phyloP scores from a whole-genome alignment of 2,888 invertebrate species.

The Blastobasis lacticolella region DNA sequence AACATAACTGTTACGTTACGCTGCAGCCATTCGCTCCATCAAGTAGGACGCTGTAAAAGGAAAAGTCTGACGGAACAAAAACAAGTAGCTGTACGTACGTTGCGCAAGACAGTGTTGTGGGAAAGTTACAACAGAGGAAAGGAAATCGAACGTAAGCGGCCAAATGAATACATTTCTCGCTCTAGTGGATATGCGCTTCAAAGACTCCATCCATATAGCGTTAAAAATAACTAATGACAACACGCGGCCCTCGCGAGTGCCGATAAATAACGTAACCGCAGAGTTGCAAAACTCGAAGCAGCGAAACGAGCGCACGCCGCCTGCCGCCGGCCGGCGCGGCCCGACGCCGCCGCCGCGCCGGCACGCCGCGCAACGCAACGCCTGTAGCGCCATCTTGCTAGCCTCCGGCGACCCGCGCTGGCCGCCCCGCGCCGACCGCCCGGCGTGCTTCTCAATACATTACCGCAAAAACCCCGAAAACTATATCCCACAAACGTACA shows the following conservation, averaged over 20 bases:
- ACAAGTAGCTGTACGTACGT: constrained; percentile 42
- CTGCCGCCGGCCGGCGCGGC: constrained; percentile 25
- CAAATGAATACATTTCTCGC: constrained; percentile 48
- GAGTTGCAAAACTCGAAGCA: constrained; percentile 60
- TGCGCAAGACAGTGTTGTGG: constrained; percentile 59
- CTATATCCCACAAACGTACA: neutral
- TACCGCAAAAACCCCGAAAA: neutral
- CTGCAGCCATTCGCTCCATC: constrained; percentile 22
- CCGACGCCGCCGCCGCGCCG: constrained; percentile 39
- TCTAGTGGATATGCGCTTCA: constrained; percentile 33
- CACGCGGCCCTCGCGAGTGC: constrained; percentile 56
- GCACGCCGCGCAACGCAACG: constrained; percentile 69
- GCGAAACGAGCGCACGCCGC: constrained; percentile 59
- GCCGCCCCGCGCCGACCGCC: constrained; percentile 39
- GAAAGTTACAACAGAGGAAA: constrained; percentile 65
- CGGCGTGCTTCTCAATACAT: constrained; percentile 44
- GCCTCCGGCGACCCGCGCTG: constrained; percentile 18
- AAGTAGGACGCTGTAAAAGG: constrained; percentile 49
- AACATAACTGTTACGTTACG: constrained; percentile 32
- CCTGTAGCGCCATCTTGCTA: constrained; percentile 64
- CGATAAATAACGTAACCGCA: constrained; percentile 52
- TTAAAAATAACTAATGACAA: constrained; percentile 72
- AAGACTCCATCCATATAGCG: constrained; percentile 32
- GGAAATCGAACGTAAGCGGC: constrained; percentile 49
- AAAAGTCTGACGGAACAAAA: constrained; percentile 65